phyloP scores from a whole-genome alignment of 1,140 invertebrate genomes.

The Drosophila willistoni region DNA sequence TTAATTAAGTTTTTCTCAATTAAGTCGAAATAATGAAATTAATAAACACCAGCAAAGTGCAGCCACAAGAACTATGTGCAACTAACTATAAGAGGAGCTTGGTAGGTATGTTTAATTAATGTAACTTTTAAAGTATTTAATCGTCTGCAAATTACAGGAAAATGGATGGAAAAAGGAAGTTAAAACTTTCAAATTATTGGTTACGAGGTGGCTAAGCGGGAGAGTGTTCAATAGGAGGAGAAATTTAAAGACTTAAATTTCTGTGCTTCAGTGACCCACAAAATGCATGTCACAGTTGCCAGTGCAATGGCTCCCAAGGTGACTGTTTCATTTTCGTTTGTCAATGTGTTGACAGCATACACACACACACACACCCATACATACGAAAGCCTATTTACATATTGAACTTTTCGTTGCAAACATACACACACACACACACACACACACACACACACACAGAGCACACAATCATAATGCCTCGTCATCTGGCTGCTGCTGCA shows the following conservation, averaged over 20 bases:
- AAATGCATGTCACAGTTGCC: constrained; percentile 71
- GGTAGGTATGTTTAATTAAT: constrained; percentile 65
- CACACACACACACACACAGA: constrained; percentile 21
- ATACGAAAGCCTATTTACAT: constrained; percentile 27
- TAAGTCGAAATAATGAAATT: constrained; percentile 60
- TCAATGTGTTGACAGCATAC: constrained; percentile 69
- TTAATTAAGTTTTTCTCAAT: constrained; percentile 77
- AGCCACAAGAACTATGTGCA: constrained; percentile 18
- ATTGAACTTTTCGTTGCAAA: constrained; percentile 14
- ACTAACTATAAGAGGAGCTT: constrained; percentile 27
- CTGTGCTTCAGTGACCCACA: constrained; percentile 60
- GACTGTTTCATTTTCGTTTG: constrained; percentile 78
- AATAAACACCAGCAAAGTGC: constrained; percentile 31
- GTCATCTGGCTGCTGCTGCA: constrained; percentile 61
- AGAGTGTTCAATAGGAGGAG: not conserved
- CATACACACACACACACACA: constrained; percentile 23
- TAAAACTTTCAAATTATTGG: not conserved
- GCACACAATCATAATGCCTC: constrained; percentile 31
- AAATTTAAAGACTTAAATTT: constrained; percentile 42
- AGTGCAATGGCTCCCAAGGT: constrained; percentile 75
- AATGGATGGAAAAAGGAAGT: not conserved
- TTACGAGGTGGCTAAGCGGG: not conserved
- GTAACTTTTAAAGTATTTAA: constrained; percentile 11
- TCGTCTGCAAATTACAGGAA: not conserved
- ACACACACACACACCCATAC: constrained; percentile 21